Evolutionary conservation across 2,888 invertebrate genomes (phyloP).

Genomic region (Tillus elongatus): DNA sequence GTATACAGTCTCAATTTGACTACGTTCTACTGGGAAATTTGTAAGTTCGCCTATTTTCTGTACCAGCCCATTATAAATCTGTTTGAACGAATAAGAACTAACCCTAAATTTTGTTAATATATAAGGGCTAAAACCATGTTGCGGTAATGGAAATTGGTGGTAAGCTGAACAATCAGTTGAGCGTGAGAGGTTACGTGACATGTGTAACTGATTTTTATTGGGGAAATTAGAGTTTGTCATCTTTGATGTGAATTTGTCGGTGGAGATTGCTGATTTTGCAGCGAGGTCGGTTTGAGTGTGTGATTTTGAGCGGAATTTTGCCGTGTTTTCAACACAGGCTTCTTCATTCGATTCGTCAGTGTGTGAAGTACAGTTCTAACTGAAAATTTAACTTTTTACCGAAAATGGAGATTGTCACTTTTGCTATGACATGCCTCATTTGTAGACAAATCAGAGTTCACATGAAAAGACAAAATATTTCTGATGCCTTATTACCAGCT

Average conservation of each 20-base stretch:
- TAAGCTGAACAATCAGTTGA: too few species aligned
- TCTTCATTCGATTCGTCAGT: not conserved
- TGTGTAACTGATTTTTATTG: not conserved
- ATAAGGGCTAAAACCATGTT: too few species aligned
- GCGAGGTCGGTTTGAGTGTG: not conserved
- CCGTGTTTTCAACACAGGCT: not conserved
- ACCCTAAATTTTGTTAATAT: too few species aligned
- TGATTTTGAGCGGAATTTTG: conserved; percentile 1
- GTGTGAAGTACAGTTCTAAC: not conserved
- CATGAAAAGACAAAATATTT: too few species aligned
- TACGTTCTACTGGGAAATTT: too few species aligned
- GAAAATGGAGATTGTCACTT: conserved; percentile 1
- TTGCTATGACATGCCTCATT: conserved; percentile 1
- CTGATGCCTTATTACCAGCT: too few species aligned
- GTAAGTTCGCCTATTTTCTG: too few species aligned
- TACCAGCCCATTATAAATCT: too few species aligned
- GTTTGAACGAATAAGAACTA: too few species aligned
- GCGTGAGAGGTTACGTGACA: not conserved
- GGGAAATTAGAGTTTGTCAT: not conserved
- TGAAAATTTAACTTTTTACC: not conserved
- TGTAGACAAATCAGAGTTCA: too few species aligned
- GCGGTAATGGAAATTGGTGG: too few species aligned
- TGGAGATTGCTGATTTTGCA: conserved; percentile 2
- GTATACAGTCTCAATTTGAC: too few species aligned
- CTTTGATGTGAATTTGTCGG: not conserved